Conservation (phyloP, 2,113 vertebrate species). For the Taurulus bubalis region DNA sequence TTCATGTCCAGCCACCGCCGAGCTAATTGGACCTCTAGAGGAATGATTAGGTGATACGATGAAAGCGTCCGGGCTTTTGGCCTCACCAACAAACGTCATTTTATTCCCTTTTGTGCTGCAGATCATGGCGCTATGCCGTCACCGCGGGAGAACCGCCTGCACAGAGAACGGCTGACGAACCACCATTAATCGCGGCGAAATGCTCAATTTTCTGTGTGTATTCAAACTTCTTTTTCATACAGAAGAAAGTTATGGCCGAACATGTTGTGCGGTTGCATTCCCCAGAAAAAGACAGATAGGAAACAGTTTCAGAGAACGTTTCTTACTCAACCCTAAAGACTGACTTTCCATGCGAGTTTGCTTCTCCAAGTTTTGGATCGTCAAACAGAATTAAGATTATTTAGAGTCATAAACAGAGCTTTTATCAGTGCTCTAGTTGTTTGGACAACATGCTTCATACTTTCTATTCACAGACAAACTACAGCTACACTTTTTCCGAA, state of each 20-base stretch:
- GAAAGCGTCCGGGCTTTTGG: conserved; percentile 62
- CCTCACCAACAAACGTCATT: conserved; percentile 56
- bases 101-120: conserved; percentile 39
- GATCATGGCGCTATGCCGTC: conserved; percentile 40
- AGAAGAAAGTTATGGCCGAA: neutral
- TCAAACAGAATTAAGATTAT: neutral
- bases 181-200: conserved; percentile 40
- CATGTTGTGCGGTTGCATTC: neutral
- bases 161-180: conserved; percentile 18
- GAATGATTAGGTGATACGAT: conserved; percentile 70
- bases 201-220: neutral
- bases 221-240: neutral
- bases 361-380: neutral
- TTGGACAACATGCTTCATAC: neutral
- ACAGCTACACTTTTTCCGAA: too few species aligned
- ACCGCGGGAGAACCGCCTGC: conserved; percentile 30
- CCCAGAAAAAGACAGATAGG: neutral
- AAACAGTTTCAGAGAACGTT: neutral
- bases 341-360: neutral
- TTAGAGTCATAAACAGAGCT: neutral
- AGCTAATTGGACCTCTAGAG: conserved; percentile 77
- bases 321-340: neutral
- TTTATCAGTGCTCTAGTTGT: neutral
- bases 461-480: neutral
- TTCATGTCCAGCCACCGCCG: conserved; percentile 70